Evolutionary conservation across 2,888 invertebrate genomes (phyloP), one percentile per base, ranked within the genome.

Genomic region (Neria commutata): DNA sequence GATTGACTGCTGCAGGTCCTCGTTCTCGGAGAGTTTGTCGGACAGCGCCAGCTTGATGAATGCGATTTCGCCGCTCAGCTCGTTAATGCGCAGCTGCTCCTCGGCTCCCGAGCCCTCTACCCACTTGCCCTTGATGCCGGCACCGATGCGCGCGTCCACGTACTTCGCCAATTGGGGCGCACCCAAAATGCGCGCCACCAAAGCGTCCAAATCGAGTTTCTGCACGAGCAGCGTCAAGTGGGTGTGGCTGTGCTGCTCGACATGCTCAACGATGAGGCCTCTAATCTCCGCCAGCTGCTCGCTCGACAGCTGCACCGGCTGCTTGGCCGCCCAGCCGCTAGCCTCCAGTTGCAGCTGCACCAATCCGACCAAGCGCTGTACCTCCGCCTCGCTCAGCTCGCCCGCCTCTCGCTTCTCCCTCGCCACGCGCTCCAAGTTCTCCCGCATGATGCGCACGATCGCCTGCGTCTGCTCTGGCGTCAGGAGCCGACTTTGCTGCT

Each of bases 41-140:
- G 83, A 78, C 5, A 87, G 76, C 62, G 86, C 85, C 8, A 83
- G 77, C 68, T 86, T 86, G 58, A 89, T 84, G 58, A 81, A 81
- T 40, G 84, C 83, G 4, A 89, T 81, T 65, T 86, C 85, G 2
- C 77, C 76, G 60, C 85, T 84, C 1, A 86, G 81, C 57, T 83
- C 84, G 6, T 84, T 69, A 10, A 87, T 85, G 79, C 85, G 82
- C 55, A 74, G 75, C 67, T 85, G 83, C 21, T 86, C 84, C 70
- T 16, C 83, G 29, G 42, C 50, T 1, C 63, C 71, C 1, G 73
- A 72, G 2, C 64, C 68, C 33, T 65, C 67, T 50, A 64, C 56
- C 19, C 62, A 46, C 80, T 82, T 0, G 76, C 56, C 54, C 49
- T 61, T 65, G 10, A 83, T 79, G 60, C 81, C 56, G 19, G 54